phyloP scores from a whole-genome alignment of 2,797 vertebrate species.

The Chromis chromis region DNA sequence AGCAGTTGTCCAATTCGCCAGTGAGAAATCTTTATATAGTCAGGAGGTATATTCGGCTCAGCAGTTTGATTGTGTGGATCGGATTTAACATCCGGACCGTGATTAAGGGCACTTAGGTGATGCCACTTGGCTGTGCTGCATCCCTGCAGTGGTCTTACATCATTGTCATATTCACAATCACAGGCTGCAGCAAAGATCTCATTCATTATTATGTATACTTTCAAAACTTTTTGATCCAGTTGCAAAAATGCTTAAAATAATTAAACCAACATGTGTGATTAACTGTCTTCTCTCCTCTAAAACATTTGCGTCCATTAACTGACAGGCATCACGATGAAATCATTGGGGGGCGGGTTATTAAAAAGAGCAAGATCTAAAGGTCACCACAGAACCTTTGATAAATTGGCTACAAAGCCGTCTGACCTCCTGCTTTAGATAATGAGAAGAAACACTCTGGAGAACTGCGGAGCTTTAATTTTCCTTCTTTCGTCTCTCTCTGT shows the following conservation, averaged over 20 bases:
- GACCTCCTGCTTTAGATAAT: conserved; percentile 63
- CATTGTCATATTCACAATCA: conserved; percentile 51
- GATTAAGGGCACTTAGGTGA: conserved; percentile 42
- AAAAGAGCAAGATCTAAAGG: conserved; percentile 61
- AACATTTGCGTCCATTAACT: conserved; percentile 37
- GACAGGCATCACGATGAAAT: conserved; percentile 48
- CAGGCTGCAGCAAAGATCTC: conserved; percentile 15
- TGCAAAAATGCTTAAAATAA: background rate
- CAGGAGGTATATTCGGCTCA: conserved; percentile 27
- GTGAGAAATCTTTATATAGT: conserved; percentile 36
- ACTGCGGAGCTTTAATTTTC: conserved; percentile 29
- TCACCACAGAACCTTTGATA: conserved; percentile 68
- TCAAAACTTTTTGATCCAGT: conserved; percentile 1
- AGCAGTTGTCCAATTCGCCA: conserved; percentile 39
- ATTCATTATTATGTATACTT: background rate
- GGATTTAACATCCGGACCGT: conserved; percentile 23
- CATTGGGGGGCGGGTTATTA: conserved; percentile 45
- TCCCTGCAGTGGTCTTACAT: conserved; percentile 53
- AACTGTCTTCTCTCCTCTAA: background rate
- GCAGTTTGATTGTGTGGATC: conserved; percentile 37
- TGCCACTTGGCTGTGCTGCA: conserved; percentile 23
- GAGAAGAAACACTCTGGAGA: conserved; percentile 43
- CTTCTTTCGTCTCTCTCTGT: conserved; percentile 32
- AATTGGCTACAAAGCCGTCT: conserved; percentile 60
- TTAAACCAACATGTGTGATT: conserved; percentile 11